phyloP scores from a whole-genome alignment of 2,888 invertebrate species.

The Alloscopus bannaensis region DNA sequence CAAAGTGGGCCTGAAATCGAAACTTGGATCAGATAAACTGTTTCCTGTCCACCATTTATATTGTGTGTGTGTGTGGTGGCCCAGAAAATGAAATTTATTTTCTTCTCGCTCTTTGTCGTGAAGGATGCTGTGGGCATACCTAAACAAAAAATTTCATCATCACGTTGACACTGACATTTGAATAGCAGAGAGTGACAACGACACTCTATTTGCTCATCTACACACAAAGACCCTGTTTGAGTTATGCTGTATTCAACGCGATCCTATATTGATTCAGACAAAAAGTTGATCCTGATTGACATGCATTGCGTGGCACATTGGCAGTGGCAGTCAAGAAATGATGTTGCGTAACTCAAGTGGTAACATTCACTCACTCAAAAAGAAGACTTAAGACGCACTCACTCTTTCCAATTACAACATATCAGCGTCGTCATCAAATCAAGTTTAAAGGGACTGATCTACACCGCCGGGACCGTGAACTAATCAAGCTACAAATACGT shows the following conservation, averaged over 20 bases:
- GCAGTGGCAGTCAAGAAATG: slow-evolving; percentile 37
- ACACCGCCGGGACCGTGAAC: slow-evolving; percentile 2
- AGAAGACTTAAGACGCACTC: not conserved
- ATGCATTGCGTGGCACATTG: slow-evolving; percentile 14
- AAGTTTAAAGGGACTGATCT: slow-evolving; percentile 8
- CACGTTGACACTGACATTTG: slow-evolving; percentile 18
- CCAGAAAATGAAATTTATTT: not conserved
- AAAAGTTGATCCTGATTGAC: slow-evolving; percentile 17
- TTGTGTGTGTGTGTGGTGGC: not conserved
- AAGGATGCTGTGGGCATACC: too few relatives aligned
- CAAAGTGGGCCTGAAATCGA: too few relatives aligned
- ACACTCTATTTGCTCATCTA: not conserved
- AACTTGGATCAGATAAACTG: slow-evolving; percentile 11
- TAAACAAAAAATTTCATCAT: slow-evolving; percentile 1
- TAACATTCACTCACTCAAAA: not conserved
- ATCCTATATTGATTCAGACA: slow-evolving; percentile 17
- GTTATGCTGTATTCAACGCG: too few relatives aligned
- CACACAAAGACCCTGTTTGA: too few relatives aligned
- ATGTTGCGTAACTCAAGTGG: slow-evolving; percentile 29
- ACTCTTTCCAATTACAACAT: not conserved
- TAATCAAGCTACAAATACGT: slow-evolving; percentile 1
- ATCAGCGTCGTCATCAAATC: not conserved
- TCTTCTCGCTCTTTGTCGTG: not conserved
- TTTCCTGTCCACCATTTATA: slow-evolving; percentile 12
- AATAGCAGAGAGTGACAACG: not conserved